Conservation (phyloP, 2,888 invertebrate species). For the Omphaloscelis lunosa region DNA sequence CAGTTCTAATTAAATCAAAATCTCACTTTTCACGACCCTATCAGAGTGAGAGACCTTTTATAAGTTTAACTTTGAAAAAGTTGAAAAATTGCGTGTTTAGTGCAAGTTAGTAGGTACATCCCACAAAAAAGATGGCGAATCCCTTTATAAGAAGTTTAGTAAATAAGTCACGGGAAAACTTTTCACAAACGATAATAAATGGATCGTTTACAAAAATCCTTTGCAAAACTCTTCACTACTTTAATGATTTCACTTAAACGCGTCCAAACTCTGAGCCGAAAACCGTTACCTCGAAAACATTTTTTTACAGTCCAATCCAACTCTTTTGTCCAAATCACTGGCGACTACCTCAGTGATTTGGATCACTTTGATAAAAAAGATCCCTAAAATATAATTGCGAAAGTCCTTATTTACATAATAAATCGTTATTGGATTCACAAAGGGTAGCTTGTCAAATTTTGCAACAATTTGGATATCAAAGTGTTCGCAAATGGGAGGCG, state of each 20-base stretch:
- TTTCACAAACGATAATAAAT: constrained; percentile 3
- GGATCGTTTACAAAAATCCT: constrained; percentile 16
- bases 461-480: constrained; percentile 65
- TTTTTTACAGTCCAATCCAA: constrained; percentile 27
- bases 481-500: constrained; percentile 55
- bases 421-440: constrained; percentile 51
- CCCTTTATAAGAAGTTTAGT: background rate
- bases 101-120: no score
- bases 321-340: constrained; percentile 24
- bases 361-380: constrained; percentile 51
- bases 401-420: constrained; percentile 60
- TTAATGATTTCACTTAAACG: constrained; percentile 31
- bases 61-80: background rate
- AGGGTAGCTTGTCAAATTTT: constrained; percentile 51
- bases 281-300: constrained; percentile 12
- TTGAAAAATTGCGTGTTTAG: background rate
- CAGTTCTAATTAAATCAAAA: background rate
- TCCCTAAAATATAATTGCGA: constrained; percentile 51
- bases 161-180: background rate
- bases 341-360: no score
- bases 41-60: background rate
- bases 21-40: background rate
- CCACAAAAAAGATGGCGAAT: background rate
- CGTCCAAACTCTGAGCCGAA: constrained; percentile 17
- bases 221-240: constrained; percentile 28